Base-by-base conservation (phyloP, 2,888 invertebrate genomes). In the Leptinotarsa tumamoca region DNA sequence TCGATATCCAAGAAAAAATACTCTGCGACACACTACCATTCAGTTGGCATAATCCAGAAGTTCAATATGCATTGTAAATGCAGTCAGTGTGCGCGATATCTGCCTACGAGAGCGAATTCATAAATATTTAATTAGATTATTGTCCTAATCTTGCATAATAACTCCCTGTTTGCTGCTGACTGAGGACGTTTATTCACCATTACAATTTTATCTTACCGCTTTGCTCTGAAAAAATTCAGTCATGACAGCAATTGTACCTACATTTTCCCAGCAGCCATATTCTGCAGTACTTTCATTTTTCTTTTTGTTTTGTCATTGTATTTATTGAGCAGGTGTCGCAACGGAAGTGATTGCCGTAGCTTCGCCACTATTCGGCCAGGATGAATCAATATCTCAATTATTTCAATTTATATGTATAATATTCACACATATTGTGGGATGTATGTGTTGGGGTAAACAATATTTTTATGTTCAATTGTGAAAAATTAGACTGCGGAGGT, bases 111-210 rank as follows among this genome's bases (percentile, higher is more conserved):
- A 54, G 58, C 49, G 77, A 77, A 77, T 77, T 68, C 71, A 77
- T 77, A 75, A 75, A 77, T 77, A 74, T 75, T 77, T 70, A 77
- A 77, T 77, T 77, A 77, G 75, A 72, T 77, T 73, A 77, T 77
- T 77, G 77, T 77, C 77, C 63, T 70, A 58, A 67, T 72, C 72
- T 75, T 73, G 75, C 72, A 75, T 77, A 72, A 75, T 69, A 75
- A 72, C 68, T 69, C 23, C 15, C 23, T 4, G 58, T 21, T 58
- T 58, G 58, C 58, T 15, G 23, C 67, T 61, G 18, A 70, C 50
- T 63, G 63, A 14, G n/a, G 66, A 68, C 68, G 58, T 58, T 63
- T 73, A 63, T 69, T 73, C 63, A 52, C 70, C 43, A 56, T 54
- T 67, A 56, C 67, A 72, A 23, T 72, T 74, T 70, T 67, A 71